phyloP scores from a whole-genome alignment of 2,797 vertebrate species.

The Vespertilio murinus region DNA sequence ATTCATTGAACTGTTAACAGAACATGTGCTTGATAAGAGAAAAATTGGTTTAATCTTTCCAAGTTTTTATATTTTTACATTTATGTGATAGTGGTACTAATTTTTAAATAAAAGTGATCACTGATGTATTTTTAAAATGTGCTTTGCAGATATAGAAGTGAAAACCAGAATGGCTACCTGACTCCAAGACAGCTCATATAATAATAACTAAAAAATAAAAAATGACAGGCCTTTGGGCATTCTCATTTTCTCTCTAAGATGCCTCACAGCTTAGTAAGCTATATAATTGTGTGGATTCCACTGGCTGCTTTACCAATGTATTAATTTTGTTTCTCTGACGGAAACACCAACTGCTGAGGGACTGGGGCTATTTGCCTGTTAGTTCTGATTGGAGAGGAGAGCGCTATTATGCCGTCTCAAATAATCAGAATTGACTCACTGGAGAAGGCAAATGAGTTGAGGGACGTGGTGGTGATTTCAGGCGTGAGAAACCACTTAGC shows the following conservation, averaged over 20 bases:
- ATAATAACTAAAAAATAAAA: background rate
- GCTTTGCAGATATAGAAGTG: background rate
- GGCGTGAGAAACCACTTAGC: background rate
- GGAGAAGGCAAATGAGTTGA: background rate
- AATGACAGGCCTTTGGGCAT: background rate
- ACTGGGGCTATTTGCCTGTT: background rate
- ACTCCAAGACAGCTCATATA: background rate
- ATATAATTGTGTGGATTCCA: background rate
- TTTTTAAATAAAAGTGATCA: background rate
- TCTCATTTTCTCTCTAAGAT: background rate
- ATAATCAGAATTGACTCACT: background rate
- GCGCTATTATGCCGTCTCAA: background rate
- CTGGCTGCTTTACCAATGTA: background rate
- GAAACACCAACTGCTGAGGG: background rate
- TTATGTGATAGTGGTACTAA: background rate
- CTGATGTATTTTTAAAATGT: background rate
- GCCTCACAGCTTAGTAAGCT: background rate
- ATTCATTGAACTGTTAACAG: background rate
- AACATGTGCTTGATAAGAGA: background rate
- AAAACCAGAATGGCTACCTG: background rate
- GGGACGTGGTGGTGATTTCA: background rate
- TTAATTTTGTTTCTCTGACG: conserved; percentile 5
- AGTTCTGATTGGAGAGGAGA: background rate
- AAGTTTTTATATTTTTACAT: background rate
- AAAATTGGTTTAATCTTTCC: background rate